Evolutionary conservation across 2,113 vertebrate species (phyloP).

Genomic region (Melospiza georgiana): DNA sequence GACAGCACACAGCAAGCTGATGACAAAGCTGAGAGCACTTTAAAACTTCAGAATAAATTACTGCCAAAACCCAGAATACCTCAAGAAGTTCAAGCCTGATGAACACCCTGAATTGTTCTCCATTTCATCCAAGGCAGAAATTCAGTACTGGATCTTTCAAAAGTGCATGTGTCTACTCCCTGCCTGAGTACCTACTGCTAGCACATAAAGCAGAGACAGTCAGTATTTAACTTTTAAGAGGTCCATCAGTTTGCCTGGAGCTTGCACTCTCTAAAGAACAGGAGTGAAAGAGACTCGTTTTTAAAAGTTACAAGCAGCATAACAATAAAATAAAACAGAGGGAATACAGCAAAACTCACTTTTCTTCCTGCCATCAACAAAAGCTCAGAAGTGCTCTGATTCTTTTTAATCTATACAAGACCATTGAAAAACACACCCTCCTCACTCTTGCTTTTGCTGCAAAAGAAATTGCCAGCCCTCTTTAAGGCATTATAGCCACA

Average conservation of each 20-base stretch:
- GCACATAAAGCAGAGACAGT: neutral
- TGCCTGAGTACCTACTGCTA: neutral
- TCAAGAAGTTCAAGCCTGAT: neutral
- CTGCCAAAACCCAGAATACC: neutral
- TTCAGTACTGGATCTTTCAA: neutral
- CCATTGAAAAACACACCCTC: neutral
- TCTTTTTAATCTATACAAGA: neutral
- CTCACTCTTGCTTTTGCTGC: neutral
- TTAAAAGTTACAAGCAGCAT: neutral
- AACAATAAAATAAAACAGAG: neutral
- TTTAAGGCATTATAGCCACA: neutral
- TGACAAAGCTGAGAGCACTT: neutral
- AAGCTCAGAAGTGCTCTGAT: neutral
- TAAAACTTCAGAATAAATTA: neutral
- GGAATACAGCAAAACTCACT: neutral
- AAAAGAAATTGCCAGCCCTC: neutral
- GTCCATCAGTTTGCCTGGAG: neutral
- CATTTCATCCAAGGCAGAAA: neutral
- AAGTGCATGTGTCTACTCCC: neutral
- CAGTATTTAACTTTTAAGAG: neutral
- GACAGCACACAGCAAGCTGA: neutral
- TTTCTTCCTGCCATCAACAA: neutral
- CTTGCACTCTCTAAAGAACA: neutral
- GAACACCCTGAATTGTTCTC: neutral
- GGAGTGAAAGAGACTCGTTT: neutral